A percentile compares a stretch with the other conserved stretches of the same genome.
Conservation (phyloP, 2,797 vertebrate genomes). For the Clarias laeviceps region DNA sequence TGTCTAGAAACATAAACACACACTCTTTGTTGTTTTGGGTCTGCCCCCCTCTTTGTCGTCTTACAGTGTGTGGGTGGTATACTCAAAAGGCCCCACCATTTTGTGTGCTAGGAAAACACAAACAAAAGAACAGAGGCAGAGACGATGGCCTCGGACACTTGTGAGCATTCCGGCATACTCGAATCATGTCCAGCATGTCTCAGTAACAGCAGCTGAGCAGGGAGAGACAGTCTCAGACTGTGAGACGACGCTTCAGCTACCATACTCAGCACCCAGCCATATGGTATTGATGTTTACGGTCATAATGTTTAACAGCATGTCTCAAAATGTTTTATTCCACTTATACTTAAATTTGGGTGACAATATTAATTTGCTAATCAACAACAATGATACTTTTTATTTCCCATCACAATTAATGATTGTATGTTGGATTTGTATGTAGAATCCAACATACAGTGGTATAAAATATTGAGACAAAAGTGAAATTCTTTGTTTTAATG, state of each 20-base stretch:
- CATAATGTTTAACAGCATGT: background rate
- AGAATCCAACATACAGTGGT: background rate
- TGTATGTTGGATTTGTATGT: background rate
- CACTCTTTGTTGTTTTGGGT: conserved; percentile 48
- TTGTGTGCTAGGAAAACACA: conserved; percentile 72
- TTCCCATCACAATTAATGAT: background rate
- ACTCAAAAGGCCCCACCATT: conserved; percentile 65
- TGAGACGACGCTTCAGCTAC: conserved; percentile 14
- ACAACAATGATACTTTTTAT: background rate
- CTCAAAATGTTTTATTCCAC: background rate
- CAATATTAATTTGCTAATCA: background rate
- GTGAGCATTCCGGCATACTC: conserved; percentile 47
- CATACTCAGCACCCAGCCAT: background rate
- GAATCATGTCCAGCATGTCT: conserved; percentile 44
- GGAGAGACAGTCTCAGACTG: background rate
- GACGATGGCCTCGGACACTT: conserved; percentile 59
- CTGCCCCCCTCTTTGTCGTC: conserved; percentile 43
- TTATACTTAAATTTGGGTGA: background rate
- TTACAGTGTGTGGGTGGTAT: conserved; percentile 55
- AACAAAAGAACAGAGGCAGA: conserved; percentile 64
- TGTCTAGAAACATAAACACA: conserved; percentile 61
- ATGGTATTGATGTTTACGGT: background rate
- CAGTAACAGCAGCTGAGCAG: conserved; percentile 21
- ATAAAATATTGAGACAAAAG: too few relatives aligned
- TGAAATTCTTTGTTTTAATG: too few relatives aligned